These are phyloP conservation scores for Calosoma granatense DNA, from an alignment of 1,140 invertebrate genomes.

Conservation along the genomic window DNA sequence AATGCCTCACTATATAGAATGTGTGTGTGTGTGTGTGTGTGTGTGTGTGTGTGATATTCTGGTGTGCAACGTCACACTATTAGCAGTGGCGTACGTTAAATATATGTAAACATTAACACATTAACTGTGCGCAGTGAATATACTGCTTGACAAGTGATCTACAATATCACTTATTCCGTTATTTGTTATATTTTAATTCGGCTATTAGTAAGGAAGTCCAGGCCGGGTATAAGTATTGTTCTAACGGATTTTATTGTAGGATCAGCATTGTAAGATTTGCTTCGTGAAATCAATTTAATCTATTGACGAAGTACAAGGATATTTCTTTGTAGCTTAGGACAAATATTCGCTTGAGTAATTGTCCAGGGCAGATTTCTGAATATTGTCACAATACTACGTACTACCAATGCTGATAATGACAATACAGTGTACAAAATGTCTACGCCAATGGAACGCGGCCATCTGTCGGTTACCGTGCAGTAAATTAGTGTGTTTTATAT, in stretches of 20 bases:
- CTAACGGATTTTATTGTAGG: too few relatives aligned
- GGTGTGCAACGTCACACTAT: background rate
- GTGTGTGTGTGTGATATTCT: conserved; percentile 1
- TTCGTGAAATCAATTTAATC: too few relatives aligned
- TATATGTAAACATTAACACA: background rate
- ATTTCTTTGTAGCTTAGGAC: too few relatives aligned
- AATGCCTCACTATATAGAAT: too few relatives aligned
- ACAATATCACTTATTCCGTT: background rate
- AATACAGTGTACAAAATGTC: background rate
- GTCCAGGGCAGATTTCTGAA: background rate
- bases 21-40: too few relatives aligned
- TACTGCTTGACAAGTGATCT: background rate
- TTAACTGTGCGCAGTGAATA: background rate
- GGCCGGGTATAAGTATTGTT: too few relatives aligned
- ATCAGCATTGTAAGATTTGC: too few relatives aligned
- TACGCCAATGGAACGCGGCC: background rate
- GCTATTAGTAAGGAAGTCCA: too few relatives aligned
- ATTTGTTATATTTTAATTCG: too few relatives aligned
- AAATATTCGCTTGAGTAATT: too few relatives aligned
- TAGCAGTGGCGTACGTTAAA: background rate
- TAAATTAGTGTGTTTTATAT: conserved; percentile 16
- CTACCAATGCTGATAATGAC: background rate
- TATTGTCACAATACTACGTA: background rate
- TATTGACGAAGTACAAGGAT: too few relatives aligned
- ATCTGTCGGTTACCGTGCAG: background rate